A percentile compares a stretch with the other conserved stretches of the same genome.
These are phyloP conservation scores for Scomber colias DNA, from an alignment of 2,113 vertebrate species.

Conservation along the genomic window DNA sequence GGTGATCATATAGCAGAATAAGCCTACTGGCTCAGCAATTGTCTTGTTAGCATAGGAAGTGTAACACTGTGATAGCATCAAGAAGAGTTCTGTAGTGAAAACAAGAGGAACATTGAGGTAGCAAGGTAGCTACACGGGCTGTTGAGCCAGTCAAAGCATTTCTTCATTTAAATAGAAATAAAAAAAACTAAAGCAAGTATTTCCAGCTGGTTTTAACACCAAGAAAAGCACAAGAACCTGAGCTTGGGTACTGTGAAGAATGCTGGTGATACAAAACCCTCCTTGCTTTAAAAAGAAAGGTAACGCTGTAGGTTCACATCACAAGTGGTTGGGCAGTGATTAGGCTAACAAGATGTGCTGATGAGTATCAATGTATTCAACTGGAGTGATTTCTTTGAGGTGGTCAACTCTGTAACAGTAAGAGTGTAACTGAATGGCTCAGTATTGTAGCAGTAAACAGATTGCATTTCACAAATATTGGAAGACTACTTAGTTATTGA, in stretches of 20 bases:
- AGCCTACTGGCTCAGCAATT: neutral
- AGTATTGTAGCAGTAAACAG: slow-evolving; percentile 44
- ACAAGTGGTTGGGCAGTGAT: neutral
- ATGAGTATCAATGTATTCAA: neutral
- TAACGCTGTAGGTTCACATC: slow-evolving; percentile 19
- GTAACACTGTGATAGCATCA: slow-evolving; percentile 7
- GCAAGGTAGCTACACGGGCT: neutral
- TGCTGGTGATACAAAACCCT: slow-evolving; percentile 19
- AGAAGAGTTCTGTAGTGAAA: slow-evolving; percentile 5
- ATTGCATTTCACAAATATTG: neutral
- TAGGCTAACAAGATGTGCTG: neutral
- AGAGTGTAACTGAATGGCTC: slow-evolving; percentile 15
- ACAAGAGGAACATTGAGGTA: slow-evolving; percentile 53
- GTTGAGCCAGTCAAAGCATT: neutral
- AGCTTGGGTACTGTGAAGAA: slow-evolving; percentile 13
- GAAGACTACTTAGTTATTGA: neutral
- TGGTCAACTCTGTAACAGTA: slow-evolving; percentile 32
- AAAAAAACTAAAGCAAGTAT: neutral
- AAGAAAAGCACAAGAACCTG: slow-evolving; percentile 17
- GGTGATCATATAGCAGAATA: neutral
- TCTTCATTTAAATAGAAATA: neutral
- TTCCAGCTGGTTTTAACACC: neutral
- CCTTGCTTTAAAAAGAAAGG: neutral
- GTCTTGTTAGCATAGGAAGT: slow-evolving; percentile 11
- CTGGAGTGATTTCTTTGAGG: slow-evolving; percentile 18